Conservation (phyloP, 2,113 vertebrate species). For the Marmota monax region DNA sequence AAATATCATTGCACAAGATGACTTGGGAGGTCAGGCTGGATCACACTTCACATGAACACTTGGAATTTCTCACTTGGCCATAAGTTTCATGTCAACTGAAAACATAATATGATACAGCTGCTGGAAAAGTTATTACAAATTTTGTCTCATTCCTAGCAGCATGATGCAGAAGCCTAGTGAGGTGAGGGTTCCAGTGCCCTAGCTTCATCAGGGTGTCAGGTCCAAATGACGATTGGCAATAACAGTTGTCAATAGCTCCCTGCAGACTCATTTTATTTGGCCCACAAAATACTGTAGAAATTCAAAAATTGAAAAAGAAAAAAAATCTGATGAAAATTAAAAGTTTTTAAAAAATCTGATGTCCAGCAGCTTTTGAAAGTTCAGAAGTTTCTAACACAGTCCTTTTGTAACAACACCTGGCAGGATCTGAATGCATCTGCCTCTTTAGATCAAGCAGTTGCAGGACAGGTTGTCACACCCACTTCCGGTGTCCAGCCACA, state of each 20-base stretch:
- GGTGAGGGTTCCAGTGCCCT: background rate
- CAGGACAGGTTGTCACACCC: background rate
- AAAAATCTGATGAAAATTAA: background rate
- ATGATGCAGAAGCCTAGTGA: fast-evolving
- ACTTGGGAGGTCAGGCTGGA: background rate
- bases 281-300: background rate
- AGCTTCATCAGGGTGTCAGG: too few species aligned
- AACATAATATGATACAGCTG: background rate
- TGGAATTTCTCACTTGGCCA: background rate
- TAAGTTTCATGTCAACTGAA: background rate
- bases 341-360: slow-evolving; percentile 45
- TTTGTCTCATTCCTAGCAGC: background rate
- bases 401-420: background rate
- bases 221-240: background rate
- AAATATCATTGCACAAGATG: background rate
- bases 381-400: background rate
- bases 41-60: background rate
- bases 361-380: slow-evolving; percentile 10
- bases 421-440: background rate
- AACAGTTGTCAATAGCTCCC: background rate
- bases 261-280: background rate
- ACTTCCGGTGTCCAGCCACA: background rate
- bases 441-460: background rate
- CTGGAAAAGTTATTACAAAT: background rate
- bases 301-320: background rate